A percentile compares a stretch with the other conserved stretches of the same genome.
Evolutionary conservation across 2,113 vertebrate species (phyloP).

Genomic region (Dromas ardeola): DNA sequence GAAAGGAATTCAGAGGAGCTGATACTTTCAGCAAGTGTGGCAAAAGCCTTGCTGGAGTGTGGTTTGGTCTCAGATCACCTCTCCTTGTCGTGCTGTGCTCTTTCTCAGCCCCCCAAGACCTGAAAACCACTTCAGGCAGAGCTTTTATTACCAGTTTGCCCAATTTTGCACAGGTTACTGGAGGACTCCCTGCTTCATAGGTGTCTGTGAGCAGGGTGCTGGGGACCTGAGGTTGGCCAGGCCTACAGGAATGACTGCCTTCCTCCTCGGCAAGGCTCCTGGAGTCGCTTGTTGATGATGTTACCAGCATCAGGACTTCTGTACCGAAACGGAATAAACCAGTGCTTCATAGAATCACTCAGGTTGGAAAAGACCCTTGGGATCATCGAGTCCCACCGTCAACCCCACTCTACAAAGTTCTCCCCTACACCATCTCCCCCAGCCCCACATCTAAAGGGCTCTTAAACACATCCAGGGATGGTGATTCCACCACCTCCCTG

Average conservation of each 20-base stretch:
- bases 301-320: not conserved
- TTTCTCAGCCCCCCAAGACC: rapidly evolving
- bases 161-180: not conserved
- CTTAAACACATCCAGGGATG: no score
- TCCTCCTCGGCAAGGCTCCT: not conserved
- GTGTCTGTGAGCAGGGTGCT: not conserved
- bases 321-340: not conserved
- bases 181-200: not conserved
- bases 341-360: no score
- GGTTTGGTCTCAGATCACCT: not conserved
- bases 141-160: not conserved
- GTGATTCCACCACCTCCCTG: no score
- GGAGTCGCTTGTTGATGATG: not conserved
- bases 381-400: no score
- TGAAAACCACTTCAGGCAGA: not conserved
- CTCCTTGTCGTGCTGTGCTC: not conserved
- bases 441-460: no score
- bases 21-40: not conserved
- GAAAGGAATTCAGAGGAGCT: not conserved
- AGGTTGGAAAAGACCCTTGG: no score
- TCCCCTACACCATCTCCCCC: no score
- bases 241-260: no score
- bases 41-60: not conserved
- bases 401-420: no score
- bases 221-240: not conserved